Conservation (phyloP, 2,113 vertebrate species). For the Dipodomys ordii region DNA sequence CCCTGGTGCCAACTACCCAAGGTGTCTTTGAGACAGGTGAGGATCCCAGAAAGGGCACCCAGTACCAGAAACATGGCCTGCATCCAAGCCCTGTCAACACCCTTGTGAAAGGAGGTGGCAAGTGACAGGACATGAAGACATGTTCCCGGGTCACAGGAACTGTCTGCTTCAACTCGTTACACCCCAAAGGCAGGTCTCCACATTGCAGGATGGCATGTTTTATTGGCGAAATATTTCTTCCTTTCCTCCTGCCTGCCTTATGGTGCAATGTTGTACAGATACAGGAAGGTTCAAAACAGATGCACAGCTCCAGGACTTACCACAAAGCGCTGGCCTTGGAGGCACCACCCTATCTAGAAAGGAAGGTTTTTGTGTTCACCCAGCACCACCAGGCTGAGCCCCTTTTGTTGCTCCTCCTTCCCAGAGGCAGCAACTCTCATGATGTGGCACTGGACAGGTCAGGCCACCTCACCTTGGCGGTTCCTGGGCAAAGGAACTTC, state of each 20-base stretch:
- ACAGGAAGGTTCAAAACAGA: neutral
- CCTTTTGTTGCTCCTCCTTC: too few species aligned
- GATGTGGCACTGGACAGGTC: neutral
- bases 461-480: too few species aligned
- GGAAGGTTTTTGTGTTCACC: neutral
- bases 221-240: neutral
- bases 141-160: neutral
- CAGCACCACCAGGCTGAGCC: neutral
- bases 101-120: neutral
- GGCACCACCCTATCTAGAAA: neutral
- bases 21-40: accelerated
- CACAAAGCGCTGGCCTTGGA: neutral
- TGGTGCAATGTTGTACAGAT: neutral
- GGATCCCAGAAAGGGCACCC: accelerated
- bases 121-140: too few species aligned
- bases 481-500: neutral
- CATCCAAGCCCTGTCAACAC: accelerated
- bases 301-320: neutral
- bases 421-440: neutral
- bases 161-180: accelerated
- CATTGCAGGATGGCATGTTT: neutral
- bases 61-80: accelerated
- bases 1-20: neutral
- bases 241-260: neutral
- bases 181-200: neutral